Conservation (phyloP, 2,888 invertebrate genomes). For the Sminthurides aquaticus region DNA sequence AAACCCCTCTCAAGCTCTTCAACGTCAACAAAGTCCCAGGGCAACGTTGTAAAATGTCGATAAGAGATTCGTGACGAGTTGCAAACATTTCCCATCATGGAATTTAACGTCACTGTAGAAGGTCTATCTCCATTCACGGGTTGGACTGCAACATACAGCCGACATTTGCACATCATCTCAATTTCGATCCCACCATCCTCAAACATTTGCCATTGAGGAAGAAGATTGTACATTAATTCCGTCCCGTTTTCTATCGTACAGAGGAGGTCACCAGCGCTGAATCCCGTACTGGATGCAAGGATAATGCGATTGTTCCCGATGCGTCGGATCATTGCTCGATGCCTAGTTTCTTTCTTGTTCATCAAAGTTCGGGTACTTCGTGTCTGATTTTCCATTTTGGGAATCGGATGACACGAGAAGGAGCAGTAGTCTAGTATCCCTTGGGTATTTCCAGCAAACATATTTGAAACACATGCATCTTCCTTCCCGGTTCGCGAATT, state of each 20-base stretch:
- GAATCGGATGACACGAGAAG: conserved; percentile 25
- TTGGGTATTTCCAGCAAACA: conserved; percentile 22
- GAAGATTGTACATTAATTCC: background rate
- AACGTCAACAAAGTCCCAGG: background rate
- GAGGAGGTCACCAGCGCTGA: background rate
- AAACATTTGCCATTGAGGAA: background rate
- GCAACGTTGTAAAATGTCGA: background rate
- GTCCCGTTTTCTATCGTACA: background rate
- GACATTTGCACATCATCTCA: conserved; percentile 16
- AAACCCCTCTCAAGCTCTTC: background rate
- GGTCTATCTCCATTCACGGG: background rate
- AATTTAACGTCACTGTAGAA: background rate
- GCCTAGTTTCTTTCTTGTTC: background rate
- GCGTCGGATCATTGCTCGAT: background rate
- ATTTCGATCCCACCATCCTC: conserved; percentile 15
- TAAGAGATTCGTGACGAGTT: background rate
- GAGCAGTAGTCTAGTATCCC: conserved; percentile 25
- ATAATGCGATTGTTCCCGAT: background rate
- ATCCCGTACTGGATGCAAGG: background rate
- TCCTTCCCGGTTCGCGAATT: conserved; percentile 6
- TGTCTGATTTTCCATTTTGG: background rate
- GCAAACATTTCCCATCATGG: background rate
- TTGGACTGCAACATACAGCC: background rate
- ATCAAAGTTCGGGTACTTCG: too few relatives aligned
- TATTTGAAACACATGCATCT: conserved; percentile 31